Base-by-base conservation (phyloP, 2,113 vertebrate genomes). In the Cricetomys ansorgei region DNA sequence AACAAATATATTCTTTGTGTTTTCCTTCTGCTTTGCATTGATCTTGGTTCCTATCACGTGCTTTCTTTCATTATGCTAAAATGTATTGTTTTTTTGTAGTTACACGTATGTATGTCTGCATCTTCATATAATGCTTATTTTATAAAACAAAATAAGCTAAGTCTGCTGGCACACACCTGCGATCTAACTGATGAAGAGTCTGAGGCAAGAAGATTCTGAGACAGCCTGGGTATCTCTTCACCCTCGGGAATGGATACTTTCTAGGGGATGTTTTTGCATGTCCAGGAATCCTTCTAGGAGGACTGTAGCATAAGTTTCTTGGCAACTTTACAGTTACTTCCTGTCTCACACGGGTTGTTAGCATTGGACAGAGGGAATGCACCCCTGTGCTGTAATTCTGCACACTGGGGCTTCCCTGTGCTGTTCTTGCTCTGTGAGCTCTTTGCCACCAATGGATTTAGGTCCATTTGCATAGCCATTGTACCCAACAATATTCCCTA, bases 351-450 rank as follows among this genome's bases (percentile, higher is more conserved):
- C 0, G 57, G 10, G 23, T 5, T 29, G 3, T 79, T 55, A 55
- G 2, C 57, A n/a, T 21, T 23, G 11, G 37, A 12, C n/a, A 6
- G 5, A n/a, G 53, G 12, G 8, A 80, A 34, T n/a, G 53, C 0
- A 29, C 16, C 1, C 9, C n/a, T 80, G 17, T 80, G 19, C 2
- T n/a, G 13, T n/a, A 57, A 25, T 57, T 80, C 10, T 80, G 9
- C 21, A n/a, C 10, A 55, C 3, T 12, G 4, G 40, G 62, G 11
- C 7, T 43, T 83, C 3, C n/a, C 62, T 40, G 25, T 62, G 6
- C n/a, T 62, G 62, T 4, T 25, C 3, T 83, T 83, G 7, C 6
- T 83, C 7, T 64, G 19, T 62, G n/a, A 43, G 57, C 16, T 64
- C 15, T 11, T 5, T 84, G 40, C 29, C 15, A 2, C 25, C 25